These are phyloP conservation scores for Tamias sibiricus DNA, from an alignment of 2,113 vertebrate genomes.

Conservation along the genomic window DNA sequence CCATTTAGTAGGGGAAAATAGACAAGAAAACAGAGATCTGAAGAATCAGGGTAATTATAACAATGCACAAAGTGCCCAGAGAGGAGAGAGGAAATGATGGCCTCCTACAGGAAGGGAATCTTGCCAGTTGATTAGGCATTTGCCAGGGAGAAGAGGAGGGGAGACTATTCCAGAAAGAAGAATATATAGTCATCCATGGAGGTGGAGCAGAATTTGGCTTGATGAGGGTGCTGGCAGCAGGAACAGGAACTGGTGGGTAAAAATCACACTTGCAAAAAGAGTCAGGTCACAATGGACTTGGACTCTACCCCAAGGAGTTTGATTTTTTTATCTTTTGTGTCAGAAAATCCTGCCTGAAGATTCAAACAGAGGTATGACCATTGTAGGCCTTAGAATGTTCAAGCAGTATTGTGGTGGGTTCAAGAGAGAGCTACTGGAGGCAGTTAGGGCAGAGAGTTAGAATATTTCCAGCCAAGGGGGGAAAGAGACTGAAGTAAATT, in stretches of 20 bases:
- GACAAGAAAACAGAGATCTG: background rate
- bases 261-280: background rate
- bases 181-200: background rate
- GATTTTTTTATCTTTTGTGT: background rate
- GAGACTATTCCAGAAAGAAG: background rate
- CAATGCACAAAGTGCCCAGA: too few relatives aligned
- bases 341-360: background rate
- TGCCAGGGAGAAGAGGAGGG: background rate
- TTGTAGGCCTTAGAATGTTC: background rate
- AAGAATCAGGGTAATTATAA: background rate
- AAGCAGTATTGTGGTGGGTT: background rate
- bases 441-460: background rate
- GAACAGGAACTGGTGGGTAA: background rate
- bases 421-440: background rate
- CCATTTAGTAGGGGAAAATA: background rate
- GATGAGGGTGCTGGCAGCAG: background rate
- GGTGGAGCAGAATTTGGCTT: background rate
- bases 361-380: background rate
- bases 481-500: background rate
- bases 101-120: background rate
- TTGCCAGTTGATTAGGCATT: background rate
- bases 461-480: background rate
- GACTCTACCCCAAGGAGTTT: background rate
- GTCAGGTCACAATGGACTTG: background rate
- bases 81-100: background rate